Percentiles rank a stretch among this genome's conserved stretches.
Conservation (phyloP, 2,113 vertebrate species). For the Oncorhynchus gorbuscha region DNA sequence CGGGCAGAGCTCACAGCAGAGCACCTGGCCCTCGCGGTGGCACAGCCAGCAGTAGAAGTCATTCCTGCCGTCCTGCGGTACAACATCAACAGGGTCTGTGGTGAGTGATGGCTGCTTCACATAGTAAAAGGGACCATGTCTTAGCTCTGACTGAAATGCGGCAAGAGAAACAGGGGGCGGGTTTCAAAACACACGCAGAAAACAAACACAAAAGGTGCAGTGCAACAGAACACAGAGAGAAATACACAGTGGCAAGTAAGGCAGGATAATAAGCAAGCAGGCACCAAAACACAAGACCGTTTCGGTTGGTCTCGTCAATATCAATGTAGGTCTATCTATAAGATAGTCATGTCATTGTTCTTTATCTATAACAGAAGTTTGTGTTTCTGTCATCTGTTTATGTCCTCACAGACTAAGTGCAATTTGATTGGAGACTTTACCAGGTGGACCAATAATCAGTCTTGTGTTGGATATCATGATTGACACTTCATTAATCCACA, state of each 20-base stretch:
- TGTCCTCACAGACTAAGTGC: neutral
- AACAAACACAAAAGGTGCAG: constrained; percentile 73
- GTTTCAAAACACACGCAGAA: constrained; percentile 88
- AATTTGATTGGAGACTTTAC: neutral
- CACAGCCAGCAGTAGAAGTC: constrained; percentile 99
- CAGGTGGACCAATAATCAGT: neutral
- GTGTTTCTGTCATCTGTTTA: neutral
- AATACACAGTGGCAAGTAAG: constrained; percentile 40
- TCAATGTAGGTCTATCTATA: neutral
- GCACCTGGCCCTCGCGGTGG: constrained; percentile 99
- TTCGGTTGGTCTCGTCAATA: neutral
- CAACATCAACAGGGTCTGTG: constrained; percentile 99
- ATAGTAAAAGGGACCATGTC: constrained; percentile 99
- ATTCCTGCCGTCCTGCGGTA: constrained; percentile 99
- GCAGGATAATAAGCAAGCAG: constrained; percentile 47
- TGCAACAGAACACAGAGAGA: constrained; percentile 66
- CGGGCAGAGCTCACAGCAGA: constrained; percentile 99
- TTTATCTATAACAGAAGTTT: neutral
- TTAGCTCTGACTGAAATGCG: constrained; percentile 99
- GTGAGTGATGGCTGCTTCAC: constrained; percentile 99
- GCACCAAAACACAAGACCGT: constrained; percentile 29
- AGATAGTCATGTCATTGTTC: neutral
- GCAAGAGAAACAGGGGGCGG: constrained; percentile 96
- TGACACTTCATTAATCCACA: constrained; percentile 6
- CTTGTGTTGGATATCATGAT: constrained; percentile 14